phyloP scores from a whole-genome alignment of 2,888 invertebrate genomes.

The Pseudococcus longispinus region DNA sequence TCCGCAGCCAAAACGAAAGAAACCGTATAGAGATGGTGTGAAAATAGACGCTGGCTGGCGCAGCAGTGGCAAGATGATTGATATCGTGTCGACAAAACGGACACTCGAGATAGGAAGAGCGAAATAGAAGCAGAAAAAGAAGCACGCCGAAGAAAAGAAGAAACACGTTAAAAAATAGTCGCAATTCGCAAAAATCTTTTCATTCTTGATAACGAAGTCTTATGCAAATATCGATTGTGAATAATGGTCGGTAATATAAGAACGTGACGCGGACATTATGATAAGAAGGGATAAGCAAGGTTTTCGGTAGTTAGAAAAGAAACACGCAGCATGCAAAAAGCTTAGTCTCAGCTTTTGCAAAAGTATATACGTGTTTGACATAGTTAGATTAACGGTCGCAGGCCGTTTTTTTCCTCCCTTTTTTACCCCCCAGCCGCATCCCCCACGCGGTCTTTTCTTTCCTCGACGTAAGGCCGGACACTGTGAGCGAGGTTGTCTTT shows the following conservation, averaged over 20 bases:
- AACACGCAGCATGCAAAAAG: neutral
- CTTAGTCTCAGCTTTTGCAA: constrained; percentile 28
- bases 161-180: constrained; percentile 18
- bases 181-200: constrained; percentile 39
- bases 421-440: neutral
- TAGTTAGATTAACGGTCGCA: constrained; percentile 45
- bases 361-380: constrained; percentile 41
- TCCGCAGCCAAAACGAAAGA: neutral
- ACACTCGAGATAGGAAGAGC: neutral
- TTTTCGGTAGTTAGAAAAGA: neutral
- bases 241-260: constrained; percentile 48
- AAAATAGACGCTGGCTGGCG: neutral
- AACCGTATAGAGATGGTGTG: neutral
- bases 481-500: neutral
- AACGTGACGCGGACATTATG: constrained; percentile 49
- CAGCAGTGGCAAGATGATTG: neutral
- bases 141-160: neutral
- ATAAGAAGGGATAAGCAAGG: constrained; percentile 44
- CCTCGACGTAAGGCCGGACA: neutral
- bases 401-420: neutral
- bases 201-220: constrained; percentile 46
- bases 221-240: constrained; percentile 53
- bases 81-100: neutral
- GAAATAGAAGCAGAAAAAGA: neutral
- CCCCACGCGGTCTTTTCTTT: neutral